Evolutionary conservation across 2,888 invertebrate genomes (phyloP), one percentile per base, ranked within the genome.

Genomic region (Drosophila nr. perissopoda): DNA sequence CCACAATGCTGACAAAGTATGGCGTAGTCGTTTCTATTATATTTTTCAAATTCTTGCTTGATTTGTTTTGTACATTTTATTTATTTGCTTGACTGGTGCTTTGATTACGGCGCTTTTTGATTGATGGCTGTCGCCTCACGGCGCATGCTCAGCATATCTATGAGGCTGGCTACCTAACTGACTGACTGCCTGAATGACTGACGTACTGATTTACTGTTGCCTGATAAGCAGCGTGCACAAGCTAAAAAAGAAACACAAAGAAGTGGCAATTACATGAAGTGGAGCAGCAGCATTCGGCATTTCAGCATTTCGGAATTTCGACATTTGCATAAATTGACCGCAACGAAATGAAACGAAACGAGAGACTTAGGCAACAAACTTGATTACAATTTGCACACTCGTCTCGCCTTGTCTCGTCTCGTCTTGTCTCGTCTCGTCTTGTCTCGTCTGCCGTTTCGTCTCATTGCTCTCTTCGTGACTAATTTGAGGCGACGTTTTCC

Each of bases 91-190:
- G 42, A 54, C 45, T 56, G 49, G 29, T 59, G 66, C 61, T 80
- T 81, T 81, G 83, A 76, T 81, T 87, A 77, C 79, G 72, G 69
- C 67, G 75, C 72, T 62, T 73, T 84, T 88, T 88, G 87, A 87
- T 84, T 88, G 87, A 88, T 87, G 89, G 78, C 84, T 87, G 89
- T 84, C 87, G 85, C 85, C 85, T 80, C 84, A 72, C 73, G 82
- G 78, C 86, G 86, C 83, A 78, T 86, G 84, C 85, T 69, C 59
- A 72, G 88, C 86, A 86, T 86, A 76, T 86, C 79, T 80, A 83
- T 73, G 74, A 74, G 71, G 56, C 77, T 48, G 60, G 59, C 62
- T 66, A 61, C 42, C 59, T 73, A 60, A 45, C 71, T 63, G 57
- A 25, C 57, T 54, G 64, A 36, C 54, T 78, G 75, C 75, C 64